phyloP scores from a whole-genome alignment of 1,140 invertebrate species.

The Penaeus japonicus region DNA sequence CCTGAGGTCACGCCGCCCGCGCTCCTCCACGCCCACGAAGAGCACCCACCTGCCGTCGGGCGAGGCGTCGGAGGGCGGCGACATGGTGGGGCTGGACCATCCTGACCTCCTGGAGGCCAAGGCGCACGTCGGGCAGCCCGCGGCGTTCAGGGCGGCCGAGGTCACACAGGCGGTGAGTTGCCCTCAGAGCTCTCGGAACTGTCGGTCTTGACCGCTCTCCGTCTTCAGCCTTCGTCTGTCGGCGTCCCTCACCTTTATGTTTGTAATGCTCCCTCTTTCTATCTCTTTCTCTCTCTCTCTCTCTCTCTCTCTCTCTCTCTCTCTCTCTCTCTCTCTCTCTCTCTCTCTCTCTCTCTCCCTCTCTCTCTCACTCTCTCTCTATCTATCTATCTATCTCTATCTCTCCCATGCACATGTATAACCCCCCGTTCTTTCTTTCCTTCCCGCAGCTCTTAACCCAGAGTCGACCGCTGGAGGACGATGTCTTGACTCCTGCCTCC shows the following conservation, averaged over 20 bases:
- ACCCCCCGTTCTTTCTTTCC: neutral
- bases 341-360: no score
- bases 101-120: slow-evolving; percentile 38
- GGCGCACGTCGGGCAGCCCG: neutral
- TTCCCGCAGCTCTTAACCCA: slow-evolving; percentile 24
- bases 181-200: neutral
- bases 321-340: no score
- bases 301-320: no score
- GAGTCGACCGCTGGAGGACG: slow-evolving; percentile 22
- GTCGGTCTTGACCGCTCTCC: neutral
- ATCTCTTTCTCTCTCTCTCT: neutral
- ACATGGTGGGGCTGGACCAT: slow-evolving; percentile 22
- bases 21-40: slow-evolving; percentile 10
- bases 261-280: neutral
- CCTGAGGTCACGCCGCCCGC: slow-evolving; percentile 30
- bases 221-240: neutral
- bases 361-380: no score
- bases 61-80: neutral
- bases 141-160: slow-evolving; percentile 18
- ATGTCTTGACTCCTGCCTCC: slow-evolving; percentile 7
- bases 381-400: no score
- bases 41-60: slow-evolving; percentile 17
- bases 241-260: neutral
- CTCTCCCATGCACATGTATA: no score
- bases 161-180: slow-evolving; percentile 47